Evolutionary conservation across 2,113 vertebrate species (phyloP).

Genomic region (Progne subis): DNA sequence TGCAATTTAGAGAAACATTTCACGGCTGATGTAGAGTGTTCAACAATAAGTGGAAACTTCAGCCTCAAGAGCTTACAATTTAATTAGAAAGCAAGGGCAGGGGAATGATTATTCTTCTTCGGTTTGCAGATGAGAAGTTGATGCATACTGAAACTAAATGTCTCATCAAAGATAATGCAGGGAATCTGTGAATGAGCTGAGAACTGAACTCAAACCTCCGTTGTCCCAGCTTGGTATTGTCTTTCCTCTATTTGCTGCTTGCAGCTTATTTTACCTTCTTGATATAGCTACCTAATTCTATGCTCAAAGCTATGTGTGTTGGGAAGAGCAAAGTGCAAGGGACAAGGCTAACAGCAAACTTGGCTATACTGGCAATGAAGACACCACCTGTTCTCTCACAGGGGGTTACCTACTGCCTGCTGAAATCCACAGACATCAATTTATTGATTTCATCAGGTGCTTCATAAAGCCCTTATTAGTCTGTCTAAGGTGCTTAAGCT

Average conservation of each 20-base stretch:
- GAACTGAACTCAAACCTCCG: background rate
- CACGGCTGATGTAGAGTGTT: slow-evolving; percentile 6
- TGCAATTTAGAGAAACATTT: slow-evolving; percentile 25
- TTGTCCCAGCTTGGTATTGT: background rate
- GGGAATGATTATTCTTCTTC: slow-evolving; percentile 43
- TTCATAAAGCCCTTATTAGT: background rate
- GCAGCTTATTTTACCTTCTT: background rate
- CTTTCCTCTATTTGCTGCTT: background rate
- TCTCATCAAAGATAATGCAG: background rate
- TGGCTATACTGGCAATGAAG: background rate
- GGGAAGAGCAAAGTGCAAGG: background rate
- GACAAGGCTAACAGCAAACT: background rate
- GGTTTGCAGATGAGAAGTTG: slow-evolving; percentile 30
- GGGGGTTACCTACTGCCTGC: background rate
- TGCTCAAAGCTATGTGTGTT: background rate
- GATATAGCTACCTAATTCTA: background rate
- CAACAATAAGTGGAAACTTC: slow-evolving; percentile 32
- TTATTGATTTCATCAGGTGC: background rate
- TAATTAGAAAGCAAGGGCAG: slow-evolving; percentile 55
- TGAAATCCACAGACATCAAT: background rate
- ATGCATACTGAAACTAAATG: slow-evolving; percentile 12
- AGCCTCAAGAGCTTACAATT: slow-evolving; percentile 18
- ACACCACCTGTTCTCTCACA: background rate
- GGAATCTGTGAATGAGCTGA: slow-evolving; percentile 18
- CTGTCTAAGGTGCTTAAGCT: background rate